Evolutionary conservation across 2,113 vertebrate species (phyloP), one percentile per base, ranked within the genome.

Genomic region (Ciconia maguari): DNA sequence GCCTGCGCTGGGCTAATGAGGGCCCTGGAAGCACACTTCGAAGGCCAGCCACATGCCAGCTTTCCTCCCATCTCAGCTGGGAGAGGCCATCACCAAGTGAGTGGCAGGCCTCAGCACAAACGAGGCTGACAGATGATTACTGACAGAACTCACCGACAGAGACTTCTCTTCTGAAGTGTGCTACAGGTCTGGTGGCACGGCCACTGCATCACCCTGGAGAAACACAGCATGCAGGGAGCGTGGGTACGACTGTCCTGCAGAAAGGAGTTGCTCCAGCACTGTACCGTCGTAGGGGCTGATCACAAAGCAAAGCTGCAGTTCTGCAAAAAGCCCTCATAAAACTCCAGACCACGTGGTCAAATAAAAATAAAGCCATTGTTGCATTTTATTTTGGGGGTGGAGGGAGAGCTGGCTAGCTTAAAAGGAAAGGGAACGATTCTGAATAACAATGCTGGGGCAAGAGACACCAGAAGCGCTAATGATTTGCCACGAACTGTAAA

Each of bases 341-440:
- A 29, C 49, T 24, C 48, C 86, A 48, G 16, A 41, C 19, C 16
- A 11, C n/a, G 29, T 0, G 16, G 8, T 32, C 61, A 51, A 44
- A 66, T 19, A 38, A 41, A 89, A 46, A 24, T 19, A 60, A 69
- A 54, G 48, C 54, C 48, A 22, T 65, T 21, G 54, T 7, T 46
- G 46, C 7, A 0, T 13, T 61, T 16, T 21, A 10, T 10, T 75
- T 46, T 52, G 1, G 71, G 54, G 66, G 42, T 4, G 61, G 42
- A 44, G 34, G 38, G 26, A 16, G 48, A 57, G 34, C 0, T 46
- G 78, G 48, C 22, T 9, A 4, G 15, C 3, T 10, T 0, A 10
- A 46, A 72, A 65, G 41, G 3, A 2, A n/a, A 52, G 41, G 22
- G 76, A 54, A 51, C 0, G 24, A n/a, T 26, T 38, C 4, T 10